These are phyloP conservation scores for Hiodon alosoides DNA, from an alignment of 2,113 vertebrate genomes.

Conservation along the genomic window DNA sequence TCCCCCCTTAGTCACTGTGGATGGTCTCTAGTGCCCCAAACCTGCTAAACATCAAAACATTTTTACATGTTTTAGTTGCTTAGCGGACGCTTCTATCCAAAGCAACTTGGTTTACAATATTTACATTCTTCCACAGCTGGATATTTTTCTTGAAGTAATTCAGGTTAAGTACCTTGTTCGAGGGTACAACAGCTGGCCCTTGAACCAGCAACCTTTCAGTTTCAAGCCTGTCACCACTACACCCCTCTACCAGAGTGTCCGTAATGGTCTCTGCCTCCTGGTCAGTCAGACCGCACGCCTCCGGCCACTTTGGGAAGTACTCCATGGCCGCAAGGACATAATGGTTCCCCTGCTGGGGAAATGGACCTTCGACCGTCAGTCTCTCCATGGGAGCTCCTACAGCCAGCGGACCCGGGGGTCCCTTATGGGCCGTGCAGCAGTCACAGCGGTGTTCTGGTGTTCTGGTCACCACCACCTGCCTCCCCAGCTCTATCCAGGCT, in stretches of 20 bases:
- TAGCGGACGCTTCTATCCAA: background rate
- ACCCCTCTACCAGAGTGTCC: too few relatives aligned
- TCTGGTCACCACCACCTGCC: slow-evolving; percentile 18
- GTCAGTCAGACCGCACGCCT: too few relatives aligned
- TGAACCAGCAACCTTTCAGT: too few relatives aligned
- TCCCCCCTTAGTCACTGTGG: too few relatives aligned
- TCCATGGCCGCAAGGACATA: background rate
- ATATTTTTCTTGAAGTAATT: background rate
- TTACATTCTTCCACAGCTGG: background rate
- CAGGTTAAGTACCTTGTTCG: background rate
- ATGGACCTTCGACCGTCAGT: background rate
- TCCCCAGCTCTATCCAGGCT: slow-evolving; percentile 18
- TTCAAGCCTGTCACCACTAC: too few relatives aligned
- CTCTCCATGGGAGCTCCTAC: slow-evolving; percentile 2
- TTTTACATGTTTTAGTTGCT: background rate
- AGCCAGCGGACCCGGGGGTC: too few relatives aligned
- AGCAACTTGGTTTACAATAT: background rate
- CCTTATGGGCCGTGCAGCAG: too few relatives aligned
- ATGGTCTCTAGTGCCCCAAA: too few relatives aligned
- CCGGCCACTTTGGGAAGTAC: background rate
- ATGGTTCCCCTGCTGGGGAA: background rate
- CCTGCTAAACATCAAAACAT: background rate
- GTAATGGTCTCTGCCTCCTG: too few relatives aligned
- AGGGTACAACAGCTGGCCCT: too few relatives aligned
- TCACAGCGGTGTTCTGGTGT: too few relatives aligned